phyloP scores from a whole-genome alignment of 2,888 invertebrate species.

The Dorcus parallelipipedus region DNA sequence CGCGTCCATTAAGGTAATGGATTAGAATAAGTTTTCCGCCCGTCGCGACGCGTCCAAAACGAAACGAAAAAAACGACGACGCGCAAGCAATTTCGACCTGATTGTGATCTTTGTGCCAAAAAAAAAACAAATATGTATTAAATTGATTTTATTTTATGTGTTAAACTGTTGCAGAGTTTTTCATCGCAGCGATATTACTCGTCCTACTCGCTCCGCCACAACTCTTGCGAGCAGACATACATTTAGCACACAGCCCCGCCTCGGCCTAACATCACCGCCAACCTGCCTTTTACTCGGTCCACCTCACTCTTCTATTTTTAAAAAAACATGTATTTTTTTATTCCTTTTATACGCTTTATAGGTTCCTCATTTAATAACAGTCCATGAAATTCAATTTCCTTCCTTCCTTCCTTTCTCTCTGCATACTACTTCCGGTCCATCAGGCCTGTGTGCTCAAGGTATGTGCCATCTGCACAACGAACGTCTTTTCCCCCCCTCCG shows the following conservation, averaged over 20 bases:
- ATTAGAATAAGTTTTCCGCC: too few relatives aligned
- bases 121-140: too few relatives aligned
- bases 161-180: constrained; percentile 66
- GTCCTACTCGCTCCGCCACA: constrained; percentile 76
- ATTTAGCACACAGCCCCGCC: constrained; percentile 63
- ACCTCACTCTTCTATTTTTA: constrained; percentile 49
- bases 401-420: constrained; percentile 4
- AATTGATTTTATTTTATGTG: background rate
- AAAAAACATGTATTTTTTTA: constrained; percentile 15
- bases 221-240: constrained; percentile 82
- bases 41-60: too few relatives aligned
- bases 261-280: constrained; percentile 44
- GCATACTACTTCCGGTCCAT: constrained; percentile 7
- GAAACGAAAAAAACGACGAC: too few relatives aligned
- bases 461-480: constrained; percentile 19
- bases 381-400: constrained; percentile 12
- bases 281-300: constrained; percentile 46
- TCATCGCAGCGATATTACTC: constrained; percentile 77
- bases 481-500: too few relatives aligned
- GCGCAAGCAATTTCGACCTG: too few relatives aligned
- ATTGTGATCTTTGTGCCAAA: too few relatives aligned
- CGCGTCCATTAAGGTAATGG: too few relatives aligned
- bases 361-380: constrained; percentile 6
- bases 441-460: constrained; percentile 29
- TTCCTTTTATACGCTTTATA: constrained; percentile 4